Percentiles rank a stretch among this genome's conserved stretches.
Conservation (phyloP, 2,888 invertebrate genomes). For the Patella caerulea region DNA sequence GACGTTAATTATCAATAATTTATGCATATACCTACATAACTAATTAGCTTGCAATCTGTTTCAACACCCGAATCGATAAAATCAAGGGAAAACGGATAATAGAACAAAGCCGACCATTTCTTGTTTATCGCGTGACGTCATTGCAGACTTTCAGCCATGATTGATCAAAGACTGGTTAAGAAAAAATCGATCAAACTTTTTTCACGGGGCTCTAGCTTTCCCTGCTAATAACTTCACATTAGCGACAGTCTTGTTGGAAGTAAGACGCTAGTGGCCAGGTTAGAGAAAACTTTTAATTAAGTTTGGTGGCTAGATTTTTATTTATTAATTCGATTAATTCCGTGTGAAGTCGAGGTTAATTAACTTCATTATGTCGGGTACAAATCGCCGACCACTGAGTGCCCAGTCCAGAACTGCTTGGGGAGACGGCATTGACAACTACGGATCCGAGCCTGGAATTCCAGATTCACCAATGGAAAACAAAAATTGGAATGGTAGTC, state of each 20-base stretch:
- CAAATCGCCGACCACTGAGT: slow-evolving; percentile 52
- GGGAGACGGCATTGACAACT: slow-evolving; percentile 47
- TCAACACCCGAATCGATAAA: too few relatives aligned
- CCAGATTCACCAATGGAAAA: too few relatives aligned
- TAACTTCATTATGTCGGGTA: slow-evolving; percentile 26
- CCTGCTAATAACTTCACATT: background rate
- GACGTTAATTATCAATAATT: too few relatives aligned
- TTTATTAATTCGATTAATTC: background rate
- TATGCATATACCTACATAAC: too few relatives aligned
- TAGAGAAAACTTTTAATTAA: slow-evolving; percentile 1
- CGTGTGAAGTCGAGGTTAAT: background rate
- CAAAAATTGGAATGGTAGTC: slow-evolving; percentile 27
- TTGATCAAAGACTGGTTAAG: background rate
- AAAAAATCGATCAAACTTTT: background rate
- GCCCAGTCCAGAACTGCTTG: slow-evolving; percentile 63
- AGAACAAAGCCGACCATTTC: background rate
- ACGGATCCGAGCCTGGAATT: slow-evolving; percentile 39
- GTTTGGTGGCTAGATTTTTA: background rate
- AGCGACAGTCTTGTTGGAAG: background rate
- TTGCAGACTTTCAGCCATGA: slow-evolving; percentile 10
- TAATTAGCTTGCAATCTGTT: too few relatives aligned
- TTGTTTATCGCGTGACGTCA: slow-evolving; percentile 9
- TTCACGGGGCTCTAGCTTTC: background rate
- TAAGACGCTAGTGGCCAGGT: background rate
- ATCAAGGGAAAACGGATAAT: too few relatives aligned